Evolutionary conservation across 2,888 invertebrate species (phyloP), one percentile per base, ranked within the genome.

Genomic region (Diarsia brunnea): DNA sequence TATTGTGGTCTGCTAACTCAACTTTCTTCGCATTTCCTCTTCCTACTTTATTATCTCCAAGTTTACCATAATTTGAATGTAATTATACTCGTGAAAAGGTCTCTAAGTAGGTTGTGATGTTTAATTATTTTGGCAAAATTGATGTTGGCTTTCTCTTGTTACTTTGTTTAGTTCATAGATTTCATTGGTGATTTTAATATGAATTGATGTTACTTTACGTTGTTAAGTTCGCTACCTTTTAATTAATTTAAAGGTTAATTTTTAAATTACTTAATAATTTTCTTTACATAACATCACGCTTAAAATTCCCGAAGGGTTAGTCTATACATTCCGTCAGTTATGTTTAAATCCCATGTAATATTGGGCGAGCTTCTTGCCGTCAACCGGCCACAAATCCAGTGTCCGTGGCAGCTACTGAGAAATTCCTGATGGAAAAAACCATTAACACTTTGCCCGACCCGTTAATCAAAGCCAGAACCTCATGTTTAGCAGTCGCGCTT

Each of bases 11-110:
- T 73, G 75, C 19, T 69, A 64, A 67, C 55, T 71, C 49, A 78
- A 81, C 69, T 80, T 79, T 81, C 79, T 75, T 76, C 67, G 67
- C 64, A 67, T 85, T 81, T 83, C 85, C 77, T 79, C 80, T 73
- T 85, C 71, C 60, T 70, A 77, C 78, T 88, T 75, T 76, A 86
- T 88, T 84, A 81, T 80, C 75, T 76, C 69, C 64, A 73, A 86
- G 75, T 77, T 86, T 80, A 74, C 65, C 82, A 79, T 84, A 78
- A 87, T 87, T 86, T 80, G 64, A 87, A 85, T 87, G 73, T 86
- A 85, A 87, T 86, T 85, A 86, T 87, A 78, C 75, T 79, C 68
- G 72, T 79, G 75, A 76, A 83, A 82, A 81, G 81, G 81, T 79
- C 55, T 73, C 49, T 85, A 85, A 85, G 85, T 87, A 87, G 78